These are phyloP conservation scores for Syngnathus scovelli DNA, from an alignment of 2,113 vertebrate genomes.

Conservation along the genomic window DNA sequence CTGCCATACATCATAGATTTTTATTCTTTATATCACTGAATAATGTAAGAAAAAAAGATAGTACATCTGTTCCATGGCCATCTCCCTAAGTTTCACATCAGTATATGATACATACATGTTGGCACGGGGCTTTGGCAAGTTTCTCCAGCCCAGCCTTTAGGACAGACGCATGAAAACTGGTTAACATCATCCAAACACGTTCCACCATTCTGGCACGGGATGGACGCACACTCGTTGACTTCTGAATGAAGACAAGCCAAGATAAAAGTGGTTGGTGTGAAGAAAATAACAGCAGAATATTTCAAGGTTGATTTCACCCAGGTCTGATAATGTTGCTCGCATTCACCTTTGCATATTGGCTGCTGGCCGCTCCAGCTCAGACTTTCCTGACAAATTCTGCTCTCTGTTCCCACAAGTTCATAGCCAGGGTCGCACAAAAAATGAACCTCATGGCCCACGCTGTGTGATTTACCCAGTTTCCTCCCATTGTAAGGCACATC, in stretches of 20 bases:
- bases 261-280: not conserved
- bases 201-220: conserved; percentile 76
- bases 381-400: conserved; percentile 70
- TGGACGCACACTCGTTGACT: conserved; percentile 74
- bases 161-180: conserved; percentile 75
- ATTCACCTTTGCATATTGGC: conserved; percentile 74
- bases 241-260: conserved; percentile 57
- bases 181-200: conserved; percentile 76
- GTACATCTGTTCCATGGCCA: not conserved
- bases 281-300: not conserved
- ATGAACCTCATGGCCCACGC: conserved; percentile 75
- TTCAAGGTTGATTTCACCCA: not conserved
- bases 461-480: conserved; percentile 69
- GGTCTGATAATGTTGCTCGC: not conserved
- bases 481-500: conserved; percentile 66
- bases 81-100: not conserved
- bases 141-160: conserved; percentile 75
- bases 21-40: no score
- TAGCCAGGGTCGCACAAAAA: conserved; percentile 75
- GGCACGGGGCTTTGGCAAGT: conserved; percentile 74
- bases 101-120: conserved; percentile 66
- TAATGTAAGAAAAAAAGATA: not conserved
- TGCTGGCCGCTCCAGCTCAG: conserved; percentile 75
- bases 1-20: no score
- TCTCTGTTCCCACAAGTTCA: conserved; percentile 75